Conservation (phyloP, 2,797 vertebrate species). For the Molossus alvarezi region DNA sequence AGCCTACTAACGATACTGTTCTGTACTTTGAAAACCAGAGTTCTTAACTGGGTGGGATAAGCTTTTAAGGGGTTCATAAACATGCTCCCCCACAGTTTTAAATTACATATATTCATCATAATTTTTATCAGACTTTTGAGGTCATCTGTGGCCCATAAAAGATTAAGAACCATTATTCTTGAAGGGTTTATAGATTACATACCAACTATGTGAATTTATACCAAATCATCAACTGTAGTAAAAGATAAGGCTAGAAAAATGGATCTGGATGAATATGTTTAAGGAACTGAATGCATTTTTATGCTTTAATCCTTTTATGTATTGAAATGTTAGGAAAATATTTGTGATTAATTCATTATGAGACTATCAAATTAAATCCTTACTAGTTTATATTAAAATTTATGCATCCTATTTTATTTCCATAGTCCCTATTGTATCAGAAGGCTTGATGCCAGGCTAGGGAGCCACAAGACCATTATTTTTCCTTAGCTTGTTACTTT, state of each 20-base stretch:
- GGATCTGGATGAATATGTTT: slow-evolving; percentile 50
- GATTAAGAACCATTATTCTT: slow-evolving; percentile 53
- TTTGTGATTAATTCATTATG: slow-evolving; percentile 25
- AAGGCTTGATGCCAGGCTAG: neutral
- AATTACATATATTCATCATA: neutral
- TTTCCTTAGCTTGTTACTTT: neutral
- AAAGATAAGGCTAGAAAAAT: slow-evolving; percentile 53
- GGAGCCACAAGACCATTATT: neutral
- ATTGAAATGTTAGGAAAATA: slow-evolving; percentile 61
- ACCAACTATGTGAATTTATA: neutral
- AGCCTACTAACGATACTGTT: neutral
- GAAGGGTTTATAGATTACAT: slow-evolving; percentile 22
- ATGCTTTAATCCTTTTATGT: slow-evolving; percentile 45
- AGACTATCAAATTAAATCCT: slow-evolving; percentile 47
- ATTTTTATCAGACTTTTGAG: slow-evolving; percentile 26
- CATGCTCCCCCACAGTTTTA: neutral
- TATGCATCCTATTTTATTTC: slow-evolving; percentile 62
- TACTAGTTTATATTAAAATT: slow-evolving; percentile 40
- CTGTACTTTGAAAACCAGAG: neutral
- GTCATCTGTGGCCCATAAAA: neutral
- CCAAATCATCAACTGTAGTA: neutral
- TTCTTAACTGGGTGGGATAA: neutral
- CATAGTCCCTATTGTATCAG: neutral
- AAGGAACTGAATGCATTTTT: slow-evolving; percentile 34
- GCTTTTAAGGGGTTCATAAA: neutral